Evolutionary conservation across 2,888 invertebrate genomes (phyloP), one percentile per base, ranked within the genome.

Genomic region (Crossocerus cetratus): DNA sequence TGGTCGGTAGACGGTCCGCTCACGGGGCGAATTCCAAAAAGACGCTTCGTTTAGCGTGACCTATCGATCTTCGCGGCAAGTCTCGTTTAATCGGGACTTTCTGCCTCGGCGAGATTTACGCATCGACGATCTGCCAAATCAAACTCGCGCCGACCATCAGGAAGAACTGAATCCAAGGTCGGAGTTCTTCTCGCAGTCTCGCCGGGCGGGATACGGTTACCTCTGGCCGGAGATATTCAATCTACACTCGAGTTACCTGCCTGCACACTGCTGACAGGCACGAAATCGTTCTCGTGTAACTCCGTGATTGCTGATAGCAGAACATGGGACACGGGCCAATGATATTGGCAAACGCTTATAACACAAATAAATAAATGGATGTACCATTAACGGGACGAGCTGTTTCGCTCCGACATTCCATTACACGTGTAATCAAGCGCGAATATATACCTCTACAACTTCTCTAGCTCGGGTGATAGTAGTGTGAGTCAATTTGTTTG

Each of bases 81-180:
- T 68, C 49, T 49, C 57, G 53, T 77, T 69, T 61, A 68, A 65
- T 65, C 22, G 16, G n/a, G 75, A 62, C 72, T 74, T 81, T 82
- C 80, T 66, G 73, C 76, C 71, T 43, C 11, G 11, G 32, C 20
- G 21, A 67, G 58, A 76, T 71, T 68, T 62, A 67, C 63, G 65
- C 62, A 60, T 56, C 20, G 63, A 49, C 69, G 65, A 62, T 72
- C 59, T 13, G 61, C 68, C 32, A 63, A 70, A 64, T 76, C 43
- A 54, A 56, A 57, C 61, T 69, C 58, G 54, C 69, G 45, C 62
- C 53, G 45, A 22, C 68, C 61, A 76, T 56, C 57, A 68, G 64
- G 71, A 81, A 81, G 72, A 69, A 70, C 74, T 64, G 42, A 68
- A 69, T 54, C 42, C 73, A 75, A 81, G 69, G 72, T 69, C 65